phyloP scores from a whole-genome alignment of 1,140 invertebrate species.

The Araneus ventricosus region DNA sequence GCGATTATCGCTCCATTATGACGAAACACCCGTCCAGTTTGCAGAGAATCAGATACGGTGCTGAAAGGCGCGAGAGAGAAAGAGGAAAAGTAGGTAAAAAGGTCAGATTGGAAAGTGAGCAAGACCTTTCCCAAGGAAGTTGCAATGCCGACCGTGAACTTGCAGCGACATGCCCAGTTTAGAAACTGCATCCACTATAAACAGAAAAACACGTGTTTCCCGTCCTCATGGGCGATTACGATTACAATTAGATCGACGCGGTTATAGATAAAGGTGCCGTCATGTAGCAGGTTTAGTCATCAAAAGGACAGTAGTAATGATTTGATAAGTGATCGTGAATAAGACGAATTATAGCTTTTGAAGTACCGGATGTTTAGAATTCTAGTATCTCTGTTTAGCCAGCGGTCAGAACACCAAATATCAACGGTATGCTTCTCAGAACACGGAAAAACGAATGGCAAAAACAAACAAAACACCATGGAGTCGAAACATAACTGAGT shows the following conservation, averaged over 20 bases:
- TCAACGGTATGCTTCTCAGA: too few relatives aligned
- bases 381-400: too few relatives aligned
- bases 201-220: neutral
- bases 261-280: neutral
- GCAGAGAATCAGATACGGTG: neutral
- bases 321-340: too few relatives aligned
- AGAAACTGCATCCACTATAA: neutral
- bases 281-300: neutral
- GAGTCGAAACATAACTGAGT: too few relatives aligned
- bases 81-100: slow-evolving; percentile 22
- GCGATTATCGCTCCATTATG: neutral
- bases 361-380: too few relatives aligned
- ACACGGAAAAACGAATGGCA: too few relatives aligned
- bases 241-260: too few relatives aligned
- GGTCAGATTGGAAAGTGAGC: neutral
- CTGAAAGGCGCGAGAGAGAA: neutral
- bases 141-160: neutral
- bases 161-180: neutral
- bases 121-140: neutral
- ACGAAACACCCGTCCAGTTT: neutral
- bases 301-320: too few relatives aligned
- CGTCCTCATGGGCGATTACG: neutral
- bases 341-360: too few relatives aligned
- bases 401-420: too few relatives aligned
- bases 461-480: too few relatives aligned